Evolutionary conservation across 2,113 vertebrate genomes (phyloP).

Genomic region (Nothocercus julius): DNA sequence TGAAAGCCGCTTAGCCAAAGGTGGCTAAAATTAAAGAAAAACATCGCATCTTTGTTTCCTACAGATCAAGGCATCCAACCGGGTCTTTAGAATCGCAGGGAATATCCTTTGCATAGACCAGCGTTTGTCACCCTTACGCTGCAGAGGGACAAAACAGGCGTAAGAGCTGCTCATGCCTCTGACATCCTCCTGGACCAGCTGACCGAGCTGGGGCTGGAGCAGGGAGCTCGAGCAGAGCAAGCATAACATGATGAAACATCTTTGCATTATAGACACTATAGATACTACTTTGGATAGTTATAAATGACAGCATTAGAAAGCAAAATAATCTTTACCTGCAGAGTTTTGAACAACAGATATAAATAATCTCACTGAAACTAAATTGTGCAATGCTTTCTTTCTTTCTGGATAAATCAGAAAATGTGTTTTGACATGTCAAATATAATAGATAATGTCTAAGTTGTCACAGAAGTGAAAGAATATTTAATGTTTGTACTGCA

Average conservation of each 20-base stretch:
- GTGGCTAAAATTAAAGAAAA: neutral
- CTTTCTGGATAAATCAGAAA: neutral
- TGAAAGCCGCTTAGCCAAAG: neutral
- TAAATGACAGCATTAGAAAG: neutral
- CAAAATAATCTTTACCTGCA: neutral
- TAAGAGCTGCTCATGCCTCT: neutral
- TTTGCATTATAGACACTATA: neutral
- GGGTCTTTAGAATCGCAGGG: accelerated
- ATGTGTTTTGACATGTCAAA: slow-evolving; percentile 42
- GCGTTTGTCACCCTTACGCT: neutral
- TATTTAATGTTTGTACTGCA: slow-evolving; percentile 43
- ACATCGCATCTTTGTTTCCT: neutral
- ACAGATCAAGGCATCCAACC: neutral
- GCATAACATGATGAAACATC: neutral
- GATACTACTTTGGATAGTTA: neutral
- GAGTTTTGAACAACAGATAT: neutral
- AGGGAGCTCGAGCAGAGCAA: neutral
- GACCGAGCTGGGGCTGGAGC: neutral
- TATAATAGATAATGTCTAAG: slow-evolving; percentile 37
- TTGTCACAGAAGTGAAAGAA: slow-evolving; percentile 31
- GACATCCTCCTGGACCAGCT: neutral
- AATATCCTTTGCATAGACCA: neutral
- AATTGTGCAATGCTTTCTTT: neutral
- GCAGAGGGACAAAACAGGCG: neutral
- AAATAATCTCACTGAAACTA: neutral